Evolutionary conservation across 2,888 invertebrate genomes (phyloP), one percentile per base, ranked within the genome.

Genomic region (Pocota personata): DNA sequence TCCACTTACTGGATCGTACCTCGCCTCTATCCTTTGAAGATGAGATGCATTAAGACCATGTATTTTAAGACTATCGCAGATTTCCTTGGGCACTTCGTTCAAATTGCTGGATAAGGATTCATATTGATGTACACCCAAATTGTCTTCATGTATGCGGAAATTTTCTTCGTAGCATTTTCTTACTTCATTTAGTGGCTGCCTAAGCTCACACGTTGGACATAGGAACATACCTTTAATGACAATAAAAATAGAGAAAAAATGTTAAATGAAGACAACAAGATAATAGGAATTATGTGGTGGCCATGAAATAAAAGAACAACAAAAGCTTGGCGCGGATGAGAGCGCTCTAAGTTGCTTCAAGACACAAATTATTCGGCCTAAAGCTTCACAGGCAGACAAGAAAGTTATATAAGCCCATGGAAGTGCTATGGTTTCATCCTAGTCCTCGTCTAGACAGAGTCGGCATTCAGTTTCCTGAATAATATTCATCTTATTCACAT

Each of bases 181-280:
- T 10, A 80, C 32, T 40, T 71, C 82, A 0, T 57, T 58, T 1
- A 86, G 40, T 16, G 80, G 72, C 24, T 72, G 48, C 43, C 30
- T 72, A 0, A 86, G 5, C 27, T 86, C 82, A 35, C 86, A 86
- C 6, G 82, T 55, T 60, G 86, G 76, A 35, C 86, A 86, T 5
- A 82, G 19, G 37, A 86, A 86, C 19, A 86, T 57, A 4, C 86
- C 86, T 84, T 32, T 6, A 35, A 8, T 5, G 3, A 19, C 1
- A 50, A 16, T 7, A 35, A 40, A 12, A 32, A n/a, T 5, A 30
- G 21, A 24, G 0, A 24, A 5, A 40, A 3, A n/a, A n/a, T n/a
- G n/a, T n/a, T 55, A 50, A 2, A 30, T 35, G 19, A 19, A 19
- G 12, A 35, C 2, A 35, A 14, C 8, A 58, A 19, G 14, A 19